Conservation (phyloP, 1,140 invertebrate genomes). For the Drosophila repleta region DNA sequence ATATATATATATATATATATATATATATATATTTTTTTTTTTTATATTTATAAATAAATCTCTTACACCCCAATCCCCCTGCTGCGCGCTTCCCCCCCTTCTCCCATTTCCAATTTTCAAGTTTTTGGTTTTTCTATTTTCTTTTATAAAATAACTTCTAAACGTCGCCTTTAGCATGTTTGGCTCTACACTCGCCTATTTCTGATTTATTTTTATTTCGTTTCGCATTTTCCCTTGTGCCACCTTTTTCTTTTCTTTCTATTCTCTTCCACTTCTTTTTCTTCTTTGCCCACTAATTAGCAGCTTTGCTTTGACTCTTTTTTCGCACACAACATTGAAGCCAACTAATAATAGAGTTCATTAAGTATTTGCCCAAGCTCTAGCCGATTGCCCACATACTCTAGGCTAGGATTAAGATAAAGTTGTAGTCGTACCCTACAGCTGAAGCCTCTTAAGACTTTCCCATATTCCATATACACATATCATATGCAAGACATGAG, state of each 20-base stretch:
- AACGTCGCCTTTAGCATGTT: conserved; percentile 73
- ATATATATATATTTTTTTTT: conserved; percentile 48
- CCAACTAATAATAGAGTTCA: not conserved
- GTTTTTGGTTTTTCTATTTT: conserved; percentile 69
- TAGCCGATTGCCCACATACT: not conserved
- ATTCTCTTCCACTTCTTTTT: conserved; percentile 16
- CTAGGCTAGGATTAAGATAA: too few species aligned
- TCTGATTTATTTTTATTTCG: conserved; percentile 27
- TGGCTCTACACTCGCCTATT: conserved; percentile 38
- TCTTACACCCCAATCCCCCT: conserved; percentile 21
- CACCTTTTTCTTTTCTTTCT: conserved; percentile 8
- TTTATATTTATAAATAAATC: conserved; percentile 10
- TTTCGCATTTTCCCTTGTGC: conserved; percentile 20
- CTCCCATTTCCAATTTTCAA: not conserved
- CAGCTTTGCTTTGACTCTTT: conserved; percentile 49
- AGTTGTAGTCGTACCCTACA: too few species aligned
- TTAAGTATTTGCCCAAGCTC: not conserved
- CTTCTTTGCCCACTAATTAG: conserved; percentile 61
- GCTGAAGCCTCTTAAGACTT: too few species aligned
- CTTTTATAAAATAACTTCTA: conserved; percentile 82
- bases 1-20: conserved; percentile 7
- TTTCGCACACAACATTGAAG: conserved; percentile 7
- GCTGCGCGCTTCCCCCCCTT: not conserved
- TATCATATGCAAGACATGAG: too few species aligned
- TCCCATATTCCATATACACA: too few species aligned